Percentiles rank a stretch among this genome's conserved stretches.
Evolutionary conservation across 2,797 vertebrate genomes (phyloP).

Genomic region (Chaetodon trifasciatus): DNA sequence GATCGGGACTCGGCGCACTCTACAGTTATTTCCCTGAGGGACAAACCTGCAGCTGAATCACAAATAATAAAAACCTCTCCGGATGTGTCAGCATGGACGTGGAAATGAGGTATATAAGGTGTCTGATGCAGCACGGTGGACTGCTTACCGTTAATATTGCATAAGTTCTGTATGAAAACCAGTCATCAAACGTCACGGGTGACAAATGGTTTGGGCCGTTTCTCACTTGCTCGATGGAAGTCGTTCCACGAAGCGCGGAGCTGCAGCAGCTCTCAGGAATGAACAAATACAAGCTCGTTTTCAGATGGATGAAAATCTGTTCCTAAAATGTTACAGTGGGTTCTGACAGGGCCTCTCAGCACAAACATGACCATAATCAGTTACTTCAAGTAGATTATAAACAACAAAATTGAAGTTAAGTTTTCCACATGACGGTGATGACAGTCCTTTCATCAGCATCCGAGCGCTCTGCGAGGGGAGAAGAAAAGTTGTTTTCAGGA

Average conservation of each 20-base stretch:
- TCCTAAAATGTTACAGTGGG: constrained; percentile 69
- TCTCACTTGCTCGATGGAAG: constrained; percentile 29
- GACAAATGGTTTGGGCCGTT: constrained; percentile 36
- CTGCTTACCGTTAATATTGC: constrained; percentile 42
- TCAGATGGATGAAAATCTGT: constrained; percentile 44
- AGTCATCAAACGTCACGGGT: constrained; percentile 34
- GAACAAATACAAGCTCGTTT: constrained; percentile 39
- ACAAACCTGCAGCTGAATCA: constrained; percentile 79
- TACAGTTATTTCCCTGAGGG: constrained; percentile 83
- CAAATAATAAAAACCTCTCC: constrained; percentile 66
- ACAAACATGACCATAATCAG: constrained; percentile 64
- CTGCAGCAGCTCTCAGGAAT: constrained; percentile 40
- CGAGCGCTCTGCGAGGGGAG: constrained; percentile 52
- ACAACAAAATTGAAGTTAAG: constrained; percentile 71
- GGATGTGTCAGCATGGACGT: constrained; percentile 77
- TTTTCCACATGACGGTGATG: constrained; percentile 70
- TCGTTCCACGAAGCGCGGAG: constrained; percentile 14
- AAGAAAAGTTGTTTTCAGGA: constrained; percentile 15
- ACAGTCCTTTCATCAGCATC: constrained; percentile 59
- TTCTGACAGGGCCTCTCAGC: constrained; percentile 66
- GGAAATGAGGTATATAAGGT: constrained; percentile 82
- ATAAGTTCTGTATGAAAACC: constrained; percentile 35
- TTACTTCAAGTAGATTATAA: constrained; percentile 79
- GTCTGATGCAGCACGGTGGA: constrained; percentile 67
- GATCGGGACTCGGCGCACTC: constrained; percentile 51